Evolutionary conservation across 2,797 vertebrate species (phyloP).

Genomic region (Coregonus sp.): DNA sequence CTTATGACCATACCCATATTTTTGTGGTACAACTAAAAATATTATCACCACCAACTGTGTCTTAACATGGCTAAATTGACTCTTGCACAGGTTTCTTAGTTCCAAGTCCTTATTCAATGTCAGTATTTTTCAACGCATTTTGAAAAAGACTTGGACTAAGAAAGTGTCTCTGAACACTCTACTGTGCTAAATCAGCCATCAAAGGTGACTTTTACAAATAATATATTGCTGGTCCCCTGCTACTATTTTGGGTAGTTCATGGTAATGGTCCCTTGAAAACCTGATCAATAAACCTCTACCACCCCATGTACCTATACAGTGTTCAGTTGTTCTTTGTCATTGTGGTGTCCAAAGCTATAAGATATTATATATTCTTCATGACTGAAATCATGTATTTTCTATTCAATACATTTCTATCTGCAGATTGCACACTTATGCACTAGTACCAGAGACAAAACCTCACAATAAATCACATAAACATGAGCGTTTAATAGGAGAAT

Average conservation of each 20-base stretch:
- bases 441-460: background rate
- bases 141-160: slow-evolving; percentile 62
- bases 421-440: background rate
- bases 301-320: slow-evolving; percentile 33
- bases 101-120: slow-evolving; percentile 49
- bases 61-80: slow-evolving; percentile 70
- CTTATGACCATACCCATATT: slow-evolving; percentile 44
- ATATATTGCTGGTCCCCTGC: slow-evolving; percentile 68
- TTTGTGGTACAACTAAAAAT: slow-evolving; percentile 53
- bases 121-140: slow-evolving; percentile 63
- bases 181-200: slow-evolving; percentile 64
- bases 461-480: background rate
- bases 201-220: slow-evolving; percentile 66
- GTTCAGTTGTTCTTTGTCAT: slow-evolving; percentile 2
- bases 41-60: slow-evolving; percentile 74
- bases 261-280: slow-evolving; percentile 66
- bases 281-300: slow-evolving; percentile 69
- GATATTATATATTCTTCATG: background rate
- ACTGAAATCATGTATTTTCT: background rate
- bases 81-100: slow-evolving; percentile 71
- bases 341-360: background rate
- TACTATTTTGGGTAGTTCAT: slow-evolving; percentile 68
- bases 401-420: background rate
- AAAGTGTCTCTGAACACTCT: slow-evolving; percentile 65
- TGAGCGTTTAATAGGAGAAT: background rate